These are phyloP conservation scores for Drosophila equinoxialis DNA, from an alignment of 1,140 invertebrate species.

Conservation along the genomic window DNA sequence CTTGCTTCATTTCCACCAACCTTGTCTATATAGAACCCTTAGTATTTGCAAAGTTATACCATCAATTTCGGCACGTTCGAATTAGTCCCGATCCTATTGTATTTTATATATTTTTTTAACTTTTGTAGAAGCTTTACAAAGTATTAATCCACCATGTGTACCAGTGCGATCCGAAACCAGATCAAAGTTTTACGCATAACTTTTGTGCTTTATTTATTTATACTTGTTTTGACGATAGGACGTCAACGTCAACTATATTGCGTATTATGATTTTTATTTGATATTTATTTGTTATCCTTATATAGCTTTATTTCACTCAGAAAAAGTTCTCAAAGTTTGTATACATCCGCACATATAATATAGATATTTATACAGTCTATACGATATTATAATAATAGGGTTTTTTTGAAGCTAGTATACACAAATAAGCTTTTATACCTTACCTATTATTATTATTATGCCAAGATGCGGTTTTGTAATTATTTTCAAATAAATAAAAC, in stretches of 20 bases:
- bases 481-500: background rate
- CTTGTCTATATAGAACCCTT: background rate
- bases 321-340: conserved; percentile 57
- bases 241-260: too few species aligned
- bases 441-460: too few species aligned
- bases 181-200: conserved; percentile 40
- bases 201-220: conserved; percentile 50
- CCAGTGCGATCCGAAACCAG: conserved; percentile 46
- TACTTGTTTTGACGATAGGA: conserved; percentile 25
- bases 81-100: background rate
- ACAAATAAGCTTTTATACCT: background rate
- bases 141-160: conserved; percentile 54
- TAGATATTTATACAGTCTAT: conserved; percentile 17
- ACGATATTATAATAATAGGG: conserved; percentile 34
- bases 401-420: background rate
- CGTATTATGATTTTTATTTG: conserved; percentile 34
- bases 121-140: conserved; percentile 58
- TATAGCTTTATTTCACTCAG: conserved; percentile 29
- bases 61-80: background rate
- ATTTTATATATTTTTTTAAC: background rate
- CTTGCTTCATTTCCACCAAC: background rate
- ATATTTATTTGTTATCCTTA: conserved; percentile 48
- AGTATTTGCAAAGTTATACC: background rate
- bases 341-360: conserved; percentile 26
- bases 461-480: background rate